Percentiles rank a stretch among this genome's conserved stretches.
Evolutionary conservation across 1,140 invertebrate genomes (phyloP).

Genomic region (Caenorhabditis elegans): DNA sequence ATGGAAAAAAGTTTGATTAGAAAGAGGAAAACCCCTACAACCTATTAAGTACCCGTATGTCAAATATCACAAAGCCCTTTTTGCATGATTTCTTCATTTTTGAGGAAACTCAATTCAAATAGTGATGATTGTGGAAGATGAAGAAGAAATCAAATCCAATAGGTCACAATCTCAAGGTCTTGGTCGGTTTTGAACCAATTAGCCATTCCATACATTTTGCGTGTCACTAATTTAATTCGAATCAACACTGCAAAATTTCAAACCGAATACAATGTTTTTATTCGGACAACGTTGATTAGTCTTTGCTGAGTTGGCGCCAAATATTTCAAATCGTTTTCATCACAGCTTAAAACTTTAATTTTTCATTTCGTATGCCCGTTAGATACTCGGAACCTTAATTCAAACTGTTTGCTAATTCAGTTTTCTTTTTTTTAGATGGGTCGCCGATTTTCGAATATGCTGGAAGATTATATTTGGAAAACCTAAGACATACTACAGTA

Average conservation of each 20-base stretch:
- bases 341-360: too few relatives aligned
- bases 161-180: constrained; percentile 11
- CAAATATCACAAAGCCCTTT: background rate
- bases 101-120: background rate
- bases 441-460: too few relatives aligned
- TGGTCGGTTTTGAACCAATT: constrained; percentile 12
- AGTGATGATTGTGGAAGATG: background rate
- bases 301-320: too few relatives aligned
- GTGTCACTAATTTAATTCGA: constrained; percentile 32
- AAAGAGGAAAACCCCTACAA: too few relatives aligned
- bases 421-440: too few relatives aligned
- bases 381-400: too few relatives aligned
- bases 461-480: too few relatives aligned
- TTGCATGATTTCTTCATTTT: background rate
- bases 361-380: too few relatives aligned
- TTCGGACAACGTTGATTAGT: background rate
- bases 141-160: constrained; percentile 23
- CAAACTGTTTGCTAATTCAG: too few relatives aligned
- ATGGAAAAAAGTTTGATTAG: too few relatives aligned
- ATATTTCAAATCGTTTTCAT: too few relatives aligned
- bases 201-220: constrained; percentile 15
- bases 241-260: constrained; percentile 16
- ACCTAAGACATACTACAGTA: too few relatives aligned
- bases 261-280: constrained; percentile 14
- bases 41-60: background rate